Conservation (phyloP, 2,113 vertebrate genomes). For the Lophius piscatorius region DNA sequence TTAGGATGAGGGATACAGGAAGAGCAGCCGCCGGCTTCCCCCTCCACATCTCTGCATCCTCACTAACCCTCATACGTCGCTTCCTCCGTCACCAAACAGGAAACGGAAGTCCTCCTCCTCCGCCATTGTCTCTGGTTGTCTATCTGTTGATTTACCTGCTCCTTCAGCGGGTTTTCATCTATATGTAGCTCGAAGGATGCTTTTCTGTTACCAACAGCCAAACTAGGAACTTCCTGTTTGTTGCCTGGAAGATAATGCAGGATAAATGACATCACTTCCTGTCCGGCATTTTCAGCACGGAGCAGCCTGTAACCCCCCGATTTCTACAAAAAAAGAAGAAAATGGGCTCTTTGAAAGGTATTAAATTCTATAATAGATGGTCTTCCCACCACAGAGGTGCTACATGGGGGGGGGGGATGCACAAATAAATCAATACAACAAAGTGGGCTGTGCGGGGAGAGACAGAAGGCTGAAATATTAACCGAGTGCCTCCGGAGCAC, state of each 20-base stretch:
- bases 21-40: slow-evolving; percentile 54
- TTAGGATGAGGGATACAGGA: slow-evolving; percentile 68
- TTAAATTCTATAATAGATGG: slow-evolving; percentile 77
- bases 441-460: slow-evolving; percentile 60
- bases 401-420: slow-evolving; percentile 41
- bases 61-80: neutral
- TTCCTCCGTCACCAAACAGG: slow-evolving; percentile 28
- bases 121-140: slow-evolving; percentile 18
- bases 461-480: slow-evolving; percentile 79
- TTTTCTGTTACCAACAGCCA: slow-evolving; percentile 2
- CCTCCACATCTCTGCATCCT: slow-evolving; percentile 52
- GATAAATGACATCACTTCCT: slow-evolving; percentile 51
- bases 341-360: slow-evolving; percentile 69
- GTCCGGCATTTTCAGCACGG: slow-evolving; percentile 7
- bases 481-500: slow-evolving; percentile 73
- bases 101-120: slow-evolving; percentile 13
- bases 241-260: slow-evolving; percentile 3
- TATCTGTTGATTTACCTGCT: neutral
- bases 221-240: slow-evolving; percentile 48
- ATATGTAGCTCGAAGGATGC: neutral
- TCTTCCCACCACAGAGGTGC: slow-evolving; percentile 65
- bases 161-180: slow-evolving; percentile 2
- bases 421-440: slow-evolving; percentile 79
- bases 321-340: slow-evolving; percentile 31
- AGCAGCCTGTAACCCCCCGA: neutral